Base-by-base conservation (phyloP, 2,113 vertebrate species). In the Dicaeum eximium region DNA sequence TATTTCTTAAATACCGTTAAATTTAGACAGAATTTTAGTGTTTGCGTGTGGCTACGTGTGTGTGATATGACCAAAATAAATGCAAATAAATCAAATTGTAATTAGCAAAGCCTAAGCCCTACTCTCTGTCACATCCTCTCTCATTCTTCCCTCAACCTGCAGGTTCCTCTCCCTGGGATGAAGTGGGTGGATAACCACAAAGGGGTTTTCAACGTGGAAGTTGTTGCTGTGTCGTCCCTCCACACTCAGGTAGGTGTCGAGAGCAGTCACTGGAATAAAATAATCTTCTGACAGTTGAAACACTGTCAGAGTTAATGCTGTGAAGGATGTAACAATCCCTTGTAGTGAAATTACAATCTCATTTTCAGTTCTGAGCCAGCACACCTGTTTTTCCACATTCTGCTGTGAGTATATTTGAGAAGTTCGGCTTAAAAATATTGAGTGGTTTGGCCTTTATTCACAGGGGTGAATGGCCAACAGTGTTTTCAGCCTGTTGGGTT, bases 111-210 rank as follows among this genome's bases (percentile, higher is more conserved):
- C 48, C 25, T 35, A 25, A 57, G 9, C 75, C 83, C 44, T 83
- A 31, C 67, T 70, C 51, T 69, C n/a, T 83, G 14, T 51, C 57
- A 51, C 24, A 5, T 62, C 30, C 17, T 65, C 7, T 3, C 61
- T 72, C 37, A 7, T 53, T n/a, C 22, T 81, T 74, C 35, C 80
- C 28, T 72, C 81, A 51, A 73, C 91, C 54, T 93, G 22, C 84
- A 99, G 99, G 99, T 99, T 96, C 99, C 99, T 42, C 98, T 99
- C 4, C 99, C 99, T 28, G 99, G 99, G 58, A 99, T 99, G 99
- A 99, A 99, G 91, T 99, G 99, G 99, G 99, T 99, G 38, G 99
- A 99, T 97, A 99, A 99, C 96, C 99, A 99, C 96, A 98, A 99
- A 97, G 99, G 99, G 30, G 99, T 99, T 42, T 99, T 99, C 96